A percentile compares a stretch with the other conserved stretches of the same genome.
phyloP scores from a whole-genome alignment of 2,888 invertebrate species.

The Lamproptera curius region DNA sequence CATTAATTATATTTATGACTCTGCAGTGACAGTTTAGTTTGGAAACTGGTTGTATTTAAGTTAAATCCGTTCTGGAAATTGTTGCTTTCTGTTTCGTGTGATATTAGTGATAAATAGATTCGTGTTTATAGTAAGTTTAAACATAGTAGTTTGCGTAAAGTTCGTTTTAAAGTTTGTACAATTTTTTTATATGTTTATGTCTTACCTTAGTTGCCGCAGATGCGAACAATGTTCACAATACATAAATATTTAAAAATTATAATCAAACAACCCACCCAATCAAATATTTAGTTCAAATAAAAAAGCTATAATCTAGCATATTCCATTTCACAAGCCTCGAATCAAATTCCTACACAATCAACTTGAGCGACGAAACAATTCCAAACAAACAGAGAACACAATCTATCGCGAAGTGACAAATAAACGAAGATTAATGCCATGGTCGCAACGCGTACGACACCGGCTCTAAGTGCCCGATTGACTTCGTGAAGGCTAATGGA shows the following conservation, averaged over 20 bases:
- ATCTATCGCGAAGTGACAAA: not conserved
- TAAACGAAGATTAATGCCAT: slow-evolving; percentile 11
- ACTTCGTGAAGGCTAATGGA: slow-evolving; percentile 12
- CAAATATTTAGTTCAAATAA: no score
- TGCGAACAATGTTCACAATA: no score
- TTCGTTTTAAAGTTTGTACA: not conserved
- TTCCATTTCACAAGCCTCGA: no score
- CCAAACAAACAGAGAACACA: not conserved
- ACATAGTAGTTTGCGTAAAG: not conserved
- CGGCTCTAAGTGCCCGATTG: not conserved
- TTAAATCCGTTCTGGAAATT: not conserved
- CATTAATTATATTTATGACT: not conserved
- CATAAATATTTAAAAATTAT: no score
- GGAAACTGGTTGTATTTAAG: not conserved
- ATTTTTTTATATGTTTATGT: not conserved
- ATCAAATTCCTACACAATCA: no score
- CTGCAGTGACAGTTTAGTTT: not conserved
- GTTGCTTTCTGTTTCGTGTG: not conserved
- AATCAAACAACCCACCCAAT: no score
- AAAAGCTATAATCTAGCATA: no score
- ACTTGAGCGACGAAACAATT: not conserved
- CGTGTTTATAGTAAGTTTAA: not conserved
- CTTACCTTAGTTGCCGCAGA: no score
- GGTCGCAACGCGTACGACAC: not conserved
- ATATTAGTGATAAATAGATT: not conserved